Evolutionary conservation across 2,888 invertebrate species (phyloP), one percentile per base, ranked within the genome.

Genomic region (Chironomus riparius): DNA sequence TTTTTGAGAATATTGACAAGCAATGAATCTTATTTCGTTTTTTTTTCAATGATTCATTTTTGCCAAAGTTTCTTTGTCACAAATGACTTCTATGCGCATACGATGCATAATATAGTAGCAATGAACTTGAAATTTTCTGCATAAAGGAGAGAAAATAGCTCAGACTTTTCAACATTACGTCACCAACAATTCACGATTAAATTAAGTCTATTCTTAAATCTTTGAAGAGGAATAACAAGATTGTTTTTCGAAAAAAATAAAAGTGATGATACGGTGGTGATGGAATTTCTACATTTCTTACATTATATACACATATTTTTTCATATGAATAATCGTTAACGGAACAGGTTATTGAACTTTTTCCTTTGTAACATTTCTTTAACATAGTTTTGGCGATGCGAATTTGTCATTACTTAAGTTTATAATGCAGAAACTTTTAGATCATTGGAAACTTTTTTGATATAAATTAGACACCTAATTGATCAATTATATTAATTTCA

Each of bases 101-200:
- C 24, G 21, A 56, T 24, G 24, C 56, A 22, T 56, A 47, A 15
- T 13, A 38, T 24, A 62, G 62, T 73, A 73, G 72, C 72, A 73
- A 61, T 73, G 72, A 73, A 73, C 72, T 73, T 73, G 72, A 73
- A 56, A 48, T 50, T 22, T 71, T 18, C 50, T 65, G n/a, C 21
- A 12, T 21, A 21, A 22, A 65, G 65, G 22, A n/a, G 22, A 21
- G 18, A 47, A 47, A 47, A 70, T 21, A 24, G 2, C 18, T 50
- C 48, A 18, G 38, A 21, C 13, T 65, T 24, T 10, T 73, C 72
- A 70, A 50, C 50, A n/a, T 15, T 47, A 10, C 68, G 38, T 65
- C 24, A 68, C 18, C 13, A 68, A 68, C 13, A 22, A 13, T 24
- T 15, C 62, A 62, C 62, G 38, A 38, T 38, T 10, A 38, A 28